These are phyloP conservation scores for Drosophila paulistorum DNA, from an alignment of 1,140 invertebrate species.

Conservation along the genomic window DNA sequence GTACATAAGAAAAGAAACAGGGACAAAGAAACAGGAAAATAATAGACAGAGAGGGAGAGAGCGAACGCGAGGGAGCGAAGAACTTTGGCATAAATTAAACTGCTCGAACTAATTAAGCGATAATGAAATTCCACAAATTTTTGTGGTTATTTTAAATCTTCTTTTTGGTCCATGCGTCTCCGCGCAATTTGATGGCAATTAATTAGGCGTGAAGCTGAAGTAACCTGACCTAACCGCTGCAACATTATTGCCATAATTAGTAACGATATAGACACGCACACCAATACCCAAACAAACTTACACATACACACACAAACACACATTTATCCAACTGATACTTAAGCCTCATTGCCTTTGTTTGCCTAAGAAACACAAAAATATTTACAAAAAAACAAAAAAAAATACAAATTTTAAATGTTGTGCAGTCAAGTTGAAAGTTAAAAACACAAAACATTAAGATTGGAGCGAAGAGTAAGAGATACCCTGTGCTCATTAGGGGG, in stretches of 20 bases:
- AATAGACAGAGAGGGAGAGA: neutral
- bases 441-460: neutral
- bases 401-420: constrained; percentile 42
- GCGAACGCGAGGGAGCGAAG: neutral
- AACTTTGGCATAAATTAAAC: constrained; percentile 50
- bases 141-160: constrained; percentile 31
- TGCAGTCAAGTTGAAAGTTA: constrained; percentile 48
- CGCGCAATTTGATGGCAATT: constrained; percentile 36
- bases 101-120: constrained; percentile 67
- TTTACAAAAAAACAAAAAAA: constrained; percentile 7
- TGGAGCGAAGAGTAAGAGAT: neutral
- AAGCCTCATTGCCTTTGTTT: constrained; percentile 46
- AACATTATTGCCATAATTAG: constrained; percentile 58
- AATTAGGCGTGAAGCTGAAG: constrained; percentile 58
- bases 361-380: neutral
- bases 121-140: constrained; percentile 58
- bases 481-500: neutral
- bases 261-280: constrained; percentile 38
- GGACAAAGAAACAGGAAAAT: constrained; percentile 9
- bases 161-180: neutral
- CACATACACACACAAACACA: neutral
- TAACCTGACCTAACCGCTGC: constrained; percentile 39
- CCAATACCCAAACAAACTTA: constrained; percentile 12
- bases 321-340: constrained; percentile 20
- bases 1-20: neutral